A percentile compares a stretch with the other conserved stretches of the same genome.
phyloP scores from a whole-genome alignment of 2,888 invertebrate genomes.

The Odontomyia ornata region DNA sequence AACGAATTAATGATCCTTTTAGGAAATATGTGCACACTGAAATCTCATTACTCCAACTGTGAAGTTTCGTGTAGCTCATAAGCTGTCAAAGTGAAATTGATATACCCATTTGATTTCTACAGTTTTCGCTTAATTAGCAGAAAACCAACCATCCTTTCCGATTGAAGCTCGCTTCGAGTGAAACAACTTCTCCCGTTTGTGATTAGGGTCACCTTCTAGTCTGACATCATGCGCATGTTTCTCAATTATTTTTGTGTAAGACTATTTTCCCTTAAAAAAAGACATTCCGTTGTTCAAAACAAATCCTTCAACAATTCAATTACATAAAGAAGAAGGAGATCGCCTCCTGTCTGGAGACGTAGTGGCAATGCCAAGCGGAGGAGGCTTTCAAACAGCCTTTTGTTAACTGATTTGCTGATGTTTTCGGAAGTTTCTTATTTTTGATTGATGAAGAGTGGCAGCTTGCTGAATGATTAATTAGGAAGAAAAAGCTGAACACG shows the following conservation, averaged over 20 bases:
- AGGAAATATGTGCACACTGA: too few relatives aligned
- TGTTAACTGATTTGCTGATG: conserved; percentile 20
- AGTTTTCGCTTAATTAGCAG: too few relatives aligned
- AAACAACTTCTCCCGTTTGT: too few relatives aligned
- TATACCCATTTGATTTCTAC: too few relatives aligned
- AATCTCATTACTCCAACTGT: too few relatives aligned
- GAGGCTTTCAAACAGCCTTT: background rate
- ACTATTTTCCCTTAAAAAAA: background rate
- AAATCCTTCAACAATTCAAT: conserved; percentile 30
- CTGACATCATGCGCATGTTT: background rate
- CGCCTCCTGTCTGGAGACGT: background rate
- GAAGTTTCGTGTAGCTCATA: too few relatives aligned
- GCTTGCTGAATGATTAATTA: conserved; percentile 38
- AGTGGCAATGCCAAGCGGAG: background rate
- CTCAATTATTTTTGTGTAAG: background rate
- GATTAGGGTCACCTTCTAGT: background rate
- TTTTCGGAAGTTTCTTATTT: conserved; percentile 29
- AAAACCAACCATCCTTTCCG: too few relatives aligned
- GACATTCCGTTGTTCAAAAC: background rate
- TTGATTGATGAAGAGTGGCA: conserved; percentile 42
- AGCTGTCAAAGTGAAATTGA: too few relatives aligned
- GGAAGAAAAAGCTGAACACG: background rate
- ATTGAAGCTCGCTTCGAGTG: too few relatives aligned
- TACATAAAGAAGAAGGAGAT: background rate
- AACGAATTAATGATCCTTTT: too few relatives aligned